Base-by-base conservation (phyloP, 1,140 invertebrate species). In the Latrodectus geometricus region DNA sequence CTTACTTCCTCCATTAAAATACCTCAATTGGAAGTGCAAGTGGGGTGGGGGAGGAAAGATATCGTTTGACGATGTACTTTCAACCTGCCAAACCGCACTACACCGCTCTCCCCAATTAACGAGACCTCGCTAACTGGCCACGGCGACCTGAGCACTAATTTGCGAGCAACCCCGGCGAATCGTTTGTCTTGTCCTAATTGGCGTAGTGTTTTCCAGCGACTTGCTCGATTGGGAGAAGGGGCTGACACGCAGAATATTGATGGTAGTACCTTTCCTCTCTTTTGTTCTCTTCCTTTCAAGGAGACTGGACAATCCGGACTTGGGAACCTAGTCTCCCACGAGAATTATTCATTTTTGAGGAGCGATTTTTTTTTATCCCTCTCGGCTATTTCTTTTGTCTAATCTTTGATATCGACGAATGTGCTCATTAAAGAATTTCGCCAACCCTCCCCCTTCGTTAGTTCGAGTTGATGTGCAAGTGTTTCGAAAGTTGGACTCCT, bases 131-230 rank as follows among this genome's bases (percentile, higher is more conserved):
- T 23, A 78, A 78, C 79, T 48, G 76, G 20, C 79, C 65, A 52
- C 66, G 77, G 77, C 79, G 17, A 61, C 69, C 20, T 66, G 21
- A 49, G 69, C 54, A 61, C 79, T 82, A 72, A 82, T 82, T 82
- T 82, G 79, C 69, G 35, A 66, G 17, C n/a, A 61, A 69, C 21
- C 23, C 79, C 69, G 20, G 66, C 0, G 49, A 82, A 82, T 82
- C 79, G 79, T 82, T 82, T 82, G 79, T 82, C 79, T 82, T 82
- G 68, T 72, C 79, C 79, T 82, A 82, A 82, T 82, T 82, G 79
- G 79, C 52, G 21, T 20, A 61, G 20, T 54, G 49, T 52, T 69
- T 35, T 35, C 52, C 49, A 48, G 20, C 54, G 54, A 61, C 54
- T 61, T 73, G 54, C 54, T 49, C 70, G 49, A 20, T n/a, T 70